Evolutionary conservation across 2,888 invertebrate species (phyloP).

Genomic region (Oscheius sp.): DNA sequence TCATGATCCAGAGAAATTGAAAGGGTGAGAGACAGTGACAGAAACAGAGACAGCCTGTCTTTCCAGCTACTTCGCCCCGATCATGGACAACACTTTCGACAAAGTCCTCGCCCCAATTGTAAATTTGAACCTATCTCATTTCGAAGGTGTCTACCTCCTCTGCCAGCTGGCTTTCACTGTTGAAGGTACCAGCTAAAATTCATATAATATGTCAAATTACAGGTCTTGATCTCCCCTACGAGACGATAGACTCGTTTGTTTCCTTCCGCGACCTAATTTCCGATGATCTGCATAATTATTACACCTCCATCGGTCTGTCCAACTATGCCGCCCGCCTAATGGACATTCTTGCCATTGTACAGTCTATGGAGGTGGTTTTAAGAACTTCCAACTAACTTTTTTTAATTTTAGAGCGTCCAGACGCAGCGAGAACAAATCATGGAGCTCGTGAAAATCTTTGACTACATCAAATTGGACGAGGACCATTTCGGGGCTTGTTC

Average conservation of each 20-base stretch:
- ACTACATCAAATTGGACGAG: slow-evolving; percentile 52
- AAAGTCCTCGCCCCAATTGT: slow-evolving; percentile 45
- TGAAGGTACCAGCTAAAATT: slow-evolving; percentile 36
- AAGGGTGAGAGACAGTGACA: slow-evolving; percentile 4
- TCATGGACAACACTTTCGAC: slow-evolving; percentile 41
- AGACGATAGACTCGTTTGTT: slow-evolving; percentile 40
- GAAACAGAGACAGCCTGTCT: neutral
- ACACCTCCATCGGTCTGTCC: slow-evolving; percentile 41
- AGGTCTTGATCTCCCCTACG: slow-evolving; percentile 19
- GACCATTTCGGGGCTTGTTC: neutral
- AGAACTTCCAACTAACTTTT: neutral
- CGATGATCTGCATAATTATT: slow-evolving; percentile 50
- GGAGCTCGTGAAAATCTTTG: slow-evolving; percentile 53
- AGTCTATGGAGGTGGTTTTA: slow-evolving; percentile 45
- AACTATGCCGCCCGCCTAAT: slow-evolving; percentile 56
- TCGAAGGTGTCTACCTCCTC: slow-evolving; percentile 48
- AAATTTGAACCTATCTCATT: slow-evolving; percentile 40
- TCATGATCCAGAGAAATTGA: slow-evolving; percentile 29
- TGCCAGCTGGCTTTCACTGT: slow-evolving; percentile 48
- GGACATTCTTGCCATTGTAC: slow-evolving; percentile 49
- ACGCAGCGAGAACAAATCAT: slow-evolving; percentile 47
- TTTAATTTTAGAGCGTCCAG: slow-evolving; percentile 44
- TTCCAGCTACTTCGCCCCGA: slow-evolving; percentile 44
- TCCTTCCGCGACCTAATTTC: slow-evolving; percentile 44
- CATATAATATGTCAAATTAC: neutral